Evolutionary conservation across 2,797 vertebrate genomes (phyloP).

Genomic region (Xyrichtys novacula): DNA sequence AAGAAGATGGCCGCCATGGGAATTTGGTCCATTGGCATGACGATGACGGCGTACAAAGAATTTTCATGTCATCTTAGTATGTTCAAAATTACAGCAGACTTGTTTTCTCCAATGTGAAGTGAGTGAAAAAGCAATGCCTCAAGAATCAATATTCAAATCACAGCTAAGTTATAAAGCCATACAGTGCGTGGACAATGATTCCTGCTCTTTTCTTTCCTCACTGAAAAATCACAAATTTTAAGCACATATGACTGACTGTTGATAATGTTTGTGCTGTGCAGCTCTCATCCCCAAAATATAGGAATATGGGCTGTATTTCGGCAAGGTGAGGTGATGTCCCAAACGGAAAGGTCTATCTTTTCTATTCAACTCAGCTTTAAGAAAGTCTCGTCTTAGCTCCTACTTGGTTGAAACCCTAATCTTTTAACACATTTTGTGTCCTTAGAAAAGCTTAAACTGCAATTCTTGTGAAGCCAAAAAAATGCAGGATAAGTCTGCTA

Average conservation of each 20-base stretch:
- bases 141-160: conserved; percentile 59
- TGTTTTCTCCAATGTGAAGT: conserved; percentile 49
- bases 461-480: conserved; percentile 75
- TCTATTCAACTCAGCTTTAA: conserved; percentile 72
- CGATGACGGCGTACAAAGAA: conserved; percentile 50
- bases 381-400: conserved; percentile 75
- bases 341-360: conserved; percentile 62
- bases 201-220: conserved; percentile 28
- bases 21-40: conserved; percentile 28
- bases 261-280: conserved; percentile 60
- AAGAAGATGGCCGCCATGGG: too few species aligned
- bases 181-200: conserved; percentile 56
- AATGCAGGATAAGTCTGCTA: conserved; percentile 74
- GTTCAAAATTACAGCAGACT: conserved; percentile 36
- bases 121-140: conserved; percentile 41
- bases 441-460: conserved; percentile 79
- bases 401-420: conserved; percentile 78
- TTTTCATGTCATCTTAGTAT: conserved; percentile 43
- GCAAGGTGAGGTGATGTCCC: conserved; percentile 68
- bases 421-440: conserved; percentile 81
- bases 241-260: conserved; percentile 49
- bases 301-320: conserved; percentile 65
- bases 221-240: conserved; percentile 44
- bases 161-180: conserved; percentile 46
- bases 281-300: conserved; percentile 55